phyloP scores from a whole-genome alignment of 2,888 invertebrate species.

The Rhagonycha lutea region DNA sequence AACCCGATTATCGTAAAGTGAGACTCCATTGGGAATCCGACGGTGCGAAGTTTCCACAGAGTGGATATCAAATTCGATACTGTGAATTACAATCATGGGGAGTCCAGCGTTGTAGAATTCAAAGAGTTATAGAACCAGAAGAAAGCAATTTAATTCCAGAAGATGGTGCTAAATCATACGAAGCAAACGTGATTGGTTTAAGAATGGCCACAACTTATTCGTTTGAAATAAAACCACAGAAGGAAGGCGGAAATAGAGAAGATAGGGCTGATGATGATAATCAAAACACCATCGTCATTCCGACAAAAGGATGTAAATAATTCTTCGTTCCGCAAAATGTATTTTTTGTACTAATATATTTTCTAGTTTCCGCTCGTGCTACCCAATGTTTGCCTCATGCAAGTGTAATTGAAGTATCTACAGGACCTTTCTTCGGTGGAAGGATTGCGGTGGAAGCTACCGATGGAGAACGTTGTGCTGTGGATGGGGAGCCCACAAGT shows the following conservation, averaged over 20 bases:
- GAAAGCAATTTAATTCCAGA: conserved; percentile 35
- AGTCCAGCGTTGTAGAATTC: conserved; percentile 71
- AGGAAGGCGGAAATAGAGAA: conserved; percentile 53
- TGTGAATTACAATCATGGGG: conserved; percentile 83
- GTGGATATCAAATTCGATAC: conserved; percentile 73
- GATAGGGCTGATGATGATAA: conserved; percentile 55
- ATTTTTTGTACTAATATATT: neutral
- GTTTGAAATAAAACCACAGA: conserved; percentile 71
- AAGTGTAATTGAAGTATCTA: conserved; percentile 81
- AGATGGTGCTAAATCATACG: conserved; percentile 56
- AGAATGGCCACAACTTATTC: conserved; percentile 84
- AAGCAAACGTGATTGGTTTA: conserved; percentile 68
- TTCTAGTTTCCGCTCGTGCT: conserved; percentile 78
- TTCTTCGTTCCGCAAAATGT: neutral
- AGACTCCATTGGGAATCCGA: conserved; percentile 68
- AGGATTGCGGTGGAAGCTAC: conserved; percentile 76
- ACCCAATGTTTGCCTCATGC: conserved; percentile 80
- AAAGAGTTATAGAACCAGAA: conserved; percentile 44
- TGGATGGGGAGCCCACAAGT: conserved; percentile 76
- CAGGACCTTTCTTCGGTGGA: conserved; percentile 80
- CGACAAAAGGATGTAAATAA: conserved; percentile 83
- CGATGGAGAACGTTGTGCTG: conserved; percentile 72
- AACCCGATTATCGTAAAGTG: conserved; percentile 70
- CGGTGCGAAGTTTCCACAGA: conserved; percentile 53
- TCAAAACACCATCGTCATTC: conserved; percentile 72